Percentiles rank a stretch among this genome's conserved stretches.
Evolutionary conservation across 2,888 invertebrate species (phyloP).

Genomic region (Xestia rhomboidea): DNA sequence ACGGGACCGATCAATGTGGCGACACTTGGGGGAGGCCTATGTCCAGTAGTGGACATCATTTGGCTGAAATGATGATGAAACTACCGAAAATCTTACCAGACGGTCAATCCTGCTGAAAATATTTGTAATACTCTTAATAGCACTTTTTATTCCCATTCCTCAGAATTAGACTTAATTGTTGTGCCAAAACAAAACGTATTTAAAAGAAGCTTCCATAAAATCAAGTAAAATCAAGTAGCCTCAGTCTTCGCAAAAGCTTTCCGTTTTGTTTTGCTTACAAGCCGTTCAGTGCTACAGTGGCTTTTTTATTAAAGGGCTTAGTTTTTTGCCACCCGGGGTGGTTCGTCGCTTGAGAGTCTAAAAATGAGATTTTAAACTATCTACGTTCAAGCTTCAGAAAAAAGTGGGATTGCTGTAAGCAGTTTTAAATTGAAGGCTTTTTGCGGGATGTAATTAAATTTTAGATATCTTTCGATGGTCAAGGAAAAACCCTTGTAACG

Average conservation of each 20-base stretch:
- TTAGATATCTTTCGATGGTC: neutral
- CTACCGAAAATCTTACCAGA: too few relatives aligned
- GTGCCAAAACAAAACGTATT: constrained; percentile 23
- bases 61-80: too few relatives aligned
- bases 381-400: constrained; percentile 16
- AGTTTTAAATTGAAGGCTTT: constrained; percentile 22
- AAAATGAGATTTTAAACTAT: constrained; percentile 34
- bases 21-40: too few relatives aligned
- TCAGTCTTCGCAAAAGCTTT: constrained; percentile 24
- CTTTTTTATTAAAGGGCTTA: constrained; percentile 35
- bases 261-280: constrained; percentile 46
- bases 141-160: neutral
- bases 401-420: constrained; percentile 9
- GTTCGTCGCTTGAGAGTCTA: constrained; percentile 27
- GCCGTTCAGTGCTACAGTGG: constrained; percentile 31
- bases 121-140: neutral
- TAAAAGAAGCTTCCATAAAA: constrained; percentile 11
- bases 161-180: constrained; percentile 15
- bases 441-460: neutral
- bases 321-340: constrained; percentile 36
- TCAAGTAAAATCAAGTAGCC: constrained; percentile 10
- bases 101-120: too few relatives aligned
- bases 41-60: too few relatives aligned
- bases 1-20: too few relatives aligned
- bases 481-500: neutral